Evolutionary conservation across 2,888 invertebrate genomes (phyloP).

Genomic region (Allacma fusca): DNA sequence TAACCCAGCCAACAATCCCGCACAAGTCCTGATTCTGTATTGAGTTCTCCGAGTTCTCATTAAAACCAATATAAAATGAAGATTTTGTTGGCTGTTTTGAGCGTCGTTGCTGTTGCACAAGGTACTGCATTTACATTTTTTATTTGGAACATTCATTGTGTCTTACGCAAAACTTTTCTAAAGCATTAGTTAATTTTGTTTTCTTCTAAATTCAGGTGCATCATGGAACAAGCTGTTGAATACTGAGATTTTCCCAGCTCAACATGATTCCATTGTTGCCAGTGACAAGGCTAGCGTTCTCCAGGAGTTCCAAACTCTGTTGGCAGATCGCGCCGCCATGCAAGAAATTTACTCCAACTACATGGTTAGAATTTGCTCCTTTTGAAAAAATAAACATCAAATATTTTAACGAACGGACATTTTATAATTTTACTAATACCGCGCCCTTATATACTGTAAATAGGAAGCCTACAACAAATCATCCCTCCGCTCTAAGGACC

Average conservation of each 20-base stretch:
- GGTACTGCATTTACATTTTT: neutral
- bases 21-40: too few species aligned
- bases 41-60: neutral
- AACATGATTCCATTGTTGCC: neutral
- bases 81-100: neutral
- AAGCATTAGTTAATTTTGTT: neutral
- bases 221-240: conserved; percentile 17
- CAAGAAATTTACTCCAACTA: conserved; percentile 16
- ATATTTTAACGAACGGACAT: too few species aligned
- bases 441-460: too few species aligned
- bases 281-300: neutral
- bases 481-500: conserved; percentile 17
- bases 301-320: conserved; percentile 11
- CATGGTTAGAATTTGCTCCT: conserved; percentile 1
- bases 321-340: neutral
- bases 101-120: neutral
- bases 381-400: too few species aligned
- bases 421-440: too few species aligned
- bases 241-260: conserved; percentile 9
- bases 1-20: too few species aligned
- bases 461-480: conserved; percentile 8
- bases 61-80: conserved; percentile 7
- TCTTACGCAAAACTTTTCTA: neutral
- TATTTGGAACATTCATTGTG: too few species aligned
- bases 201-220: neutral